Evolutionary conservation across 2,113 vertebrate genomes (phyloP), one percentile per base, ranked within the genome.

Genomic region (Sylvietta virens): DNA sequence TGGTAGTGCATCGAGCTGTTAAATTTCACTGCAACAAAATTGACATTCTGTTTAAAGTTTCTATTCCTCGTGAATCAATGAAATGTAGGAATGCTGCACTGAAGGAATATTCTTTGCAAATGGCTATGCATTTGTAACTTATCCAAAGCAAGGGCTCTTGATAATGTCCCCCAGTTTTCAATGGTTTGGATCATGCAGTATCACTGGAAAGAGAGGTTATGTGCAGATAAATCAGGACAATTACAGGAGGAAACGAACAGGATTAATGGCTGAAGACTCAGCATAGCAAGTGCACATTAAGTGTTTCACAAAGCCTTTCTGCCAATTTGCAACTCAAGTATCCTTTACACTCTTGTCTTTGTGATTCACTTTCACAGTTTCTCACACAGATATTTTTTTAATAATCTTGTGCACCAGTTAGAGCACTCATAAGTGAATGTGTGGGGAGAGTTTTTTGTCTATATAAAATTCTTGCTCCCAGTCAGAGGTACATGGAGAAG

Each of bases 1-100:
- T 86, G 51, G 93, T 64, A 71, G 72, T 35, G 48, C 76, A 94
- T 82, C 51, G 60, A 86, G 56, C 88, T 93, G 71, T 90, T 95
- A 78, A 77, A 84, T 95, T 90, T 86, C 85, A 60, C 72, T 79
- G 65, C 73, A 78, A 84, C 54, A 81, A 74, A 92, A 85, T 50
- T 76, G 11, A 47, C 81, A 60, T 74, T 90, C 50, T 83, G 28
- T 53, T 74, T 87, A 35, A 94, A 76, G 53, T 80, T 95, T 88
- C 70, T 70, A 11, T 79, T 95, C 21, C 56, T 88, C 24, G 37
- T 58, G 77, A 82, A 86, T 94, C 74, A 66, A 81, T 66, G 90
- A 87, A 88, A 54, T 45, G 12, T 48, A 82, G 45, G 40, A 92
- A 70, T 53, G 48, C 30, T 47, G 69, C 22, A 30, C 26, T 56